Evolutionary conservation across 53 echinoderm and acorn worm species (phyloP), one percentile per base, ranked within the genome.

Genomic region (Holothuria leucospilota): DNA sequence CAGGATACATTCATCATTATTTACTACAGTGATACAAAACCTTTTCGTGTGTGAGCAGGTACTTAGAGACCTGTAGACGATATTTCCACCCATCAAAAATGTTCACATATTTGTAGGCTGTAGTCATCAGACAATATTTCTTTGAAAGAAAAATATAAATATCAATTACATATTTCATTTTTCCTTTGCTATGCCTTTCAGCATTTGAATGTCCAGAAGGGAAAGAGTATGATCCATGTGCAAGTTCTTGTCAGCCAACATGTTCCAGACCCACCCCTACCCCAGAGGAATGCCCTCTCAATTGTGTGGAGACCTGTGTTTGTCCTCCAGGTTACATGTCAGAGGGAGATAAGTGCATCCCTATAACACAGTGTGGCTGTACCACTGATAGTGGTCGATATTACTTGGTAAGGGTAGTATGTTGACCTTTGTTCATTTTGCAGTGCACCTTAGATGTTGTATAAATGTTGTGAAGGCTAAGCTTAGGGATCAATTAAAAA

Each of bases 201-300:
- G 96, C 71, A 16, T 85, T 92, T 62, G 71, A 77, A 26, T 96
- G 96, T 52, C 92, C 93, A 9, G 67, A 71, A 16, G 94, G 86
- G 59, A 87, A 85, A 56, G 75, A 75, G 20, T 94, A 96, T 59
- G 88, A 93, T 16, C 58, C 90, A 20, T 96, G 96, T 24, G 86
- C 87, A 51, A 92, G 82, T 70, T 81, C 92, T 14, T 96, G 96
- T 68, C 96, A 89, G 29, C 85, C 71, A 25, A 85, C 96, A 29
- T 96, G 96, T 82, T 81, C 90, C 13, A 83, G 86, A 62, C 81
- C 90, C 20, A 24, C 28, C 59, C 40, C 82, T 65, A 27, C 20
- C 29, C 68, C 51, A 42, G 65, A 64, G 29, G 80, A 82, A 20
- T 87, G 91, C 34, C 78, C 88, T 15, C 63, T 75, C 1, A 40